Conservation (phyloP, 2,888 invertebrate genomes). For the Eupeodes luniger region DNA sequence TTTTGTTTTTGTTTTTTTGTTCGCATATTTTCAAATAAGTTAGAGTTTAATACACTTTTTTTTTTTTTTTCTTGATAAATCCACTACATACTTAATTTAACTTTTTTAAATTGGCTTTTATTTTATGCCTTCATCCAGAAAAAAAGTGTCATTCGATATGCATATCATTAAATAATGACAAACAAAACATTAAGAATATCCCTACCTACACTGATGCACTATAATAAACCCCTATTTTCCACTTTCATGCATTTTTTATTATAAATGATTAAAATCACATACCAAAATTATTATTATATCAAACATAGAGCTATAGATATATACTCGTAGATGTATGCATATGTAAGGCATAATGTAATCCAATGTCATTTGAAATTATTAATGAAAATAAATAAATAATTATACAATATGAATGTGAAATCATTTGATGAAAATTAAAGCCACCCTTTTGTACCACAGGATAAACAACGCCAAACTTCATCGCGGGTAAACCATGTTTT, state of each 20-base stretch:
- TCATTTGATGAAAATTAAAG: constrained; percentile 17
- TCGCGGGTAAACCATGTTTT: neutral
- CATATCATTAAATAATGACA: neutral
- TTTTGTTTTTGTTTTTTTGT: no score
- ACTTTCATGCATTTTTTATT: neutral
- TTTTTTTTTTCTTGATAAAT: no score
- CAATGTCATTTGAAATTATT: constrained; percentile 7
- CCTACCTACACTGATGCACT: neutral
- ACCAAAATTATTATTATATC: neutral
- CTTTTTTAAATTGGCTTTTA: no score
- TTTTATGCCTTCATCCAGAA: no score
- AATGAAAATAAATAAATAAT: constrained; percentile 52
- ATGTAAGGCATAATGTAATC: neutral
- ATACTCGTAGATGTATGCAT: no score
- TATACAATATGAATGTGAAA: constrained; percentile 30
- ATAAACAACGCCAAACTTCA: constrained; percentile 30
- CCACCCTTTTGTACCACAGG: neutral
- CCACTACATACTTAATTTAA: no score
- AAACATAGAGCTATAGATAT: no score
- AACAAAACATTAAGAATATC: neutral
- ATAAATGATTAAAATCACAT: neutral
- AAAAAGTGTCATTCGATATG: constrained; percentile 13
- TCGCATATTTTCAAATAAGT: no score
- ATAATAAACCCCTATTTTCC: neutral
- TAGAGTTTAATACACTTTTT: no score